Conservation (phyloP, 2,888 invertebrate genomes). For the Dicyrtomina minuta region DNA sequence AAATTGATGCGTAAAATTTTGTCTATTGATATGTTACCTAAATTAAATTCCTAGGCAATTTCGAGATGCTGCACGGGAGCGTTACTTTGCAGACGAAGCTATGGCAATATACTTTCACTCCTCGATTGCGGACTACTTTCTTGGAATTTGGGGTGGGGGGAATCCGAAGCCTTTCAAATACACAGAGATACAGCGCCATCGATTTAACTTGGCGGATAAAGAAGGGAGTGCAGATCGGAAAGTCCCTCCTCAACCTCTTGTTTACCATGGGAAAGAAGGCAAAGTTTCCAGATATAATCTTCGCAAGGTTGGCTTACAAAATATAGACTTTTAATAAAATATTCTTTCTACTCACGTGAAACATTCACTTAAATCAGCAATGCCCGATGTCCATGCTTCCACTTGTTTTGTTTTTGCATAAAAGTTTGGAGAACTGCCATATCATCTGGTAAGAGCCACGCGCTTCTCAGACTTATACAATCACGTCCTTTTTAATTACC, state of each 20-base stretch:
- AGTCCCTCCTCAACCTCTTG: slow-evolving; percentile 89
- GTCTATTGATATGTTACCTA: neutral
- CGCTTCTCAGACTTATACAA: slow-evolving; percentile 86
- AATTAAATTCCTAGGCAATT: slow-evolving; percentile 73
- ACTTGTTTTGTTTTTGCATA: slow-evolving; percentile 30
- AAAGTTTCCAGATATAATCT: slow-evolving; percentile 86
- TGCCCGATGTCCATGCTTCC: neutral
- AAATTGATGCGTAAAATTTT: too few relatives aligned
- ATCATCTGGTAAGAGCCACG: slow-evolving; percentile 86
- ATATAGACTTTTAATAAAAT: neutral
- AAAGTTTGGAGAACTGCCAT: slow-evolving; percentile 92
- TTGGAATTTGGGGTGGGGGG: slow-evolving; percentile 96
- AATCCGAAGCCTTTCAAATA: slow-evolving; percentile 81
- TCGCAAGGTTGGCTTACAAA: slow-evolving; percentile 79
- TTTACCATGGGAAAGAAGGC: slow-evolving; percentile 87
- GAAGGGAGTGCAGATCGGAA: slow-evolving; percentile 90
- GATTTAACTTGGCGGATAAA: slow-evolving; percentile 81
- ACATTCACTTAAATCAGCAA: neutral
- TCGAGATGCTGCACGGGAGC: slow-evolving; percentile 85
- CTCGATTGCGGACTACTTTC: slow-evolving; percentile 95
- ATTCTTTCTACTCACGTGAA: neutral
- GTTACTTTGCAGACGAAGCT: slow-evolving; percentile 92
- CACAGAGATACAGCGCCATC: slow-evolving; percentile 92
- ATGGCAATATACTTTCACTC: slow-evolving; percentile 96
- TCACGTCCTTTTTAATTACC: slow-evolving; percentile 93